Conservation (phyloP, 1,140 invertebrate genomes). For the fruit fly (Drosophila melanogaster) region Release_6_plus_ISO1_MT NT_033779.5:6938001-6938500, state of each 20-base stretch:
- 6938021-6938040: constrained; percentile 91
- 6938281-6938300: constrained; percentile 90
- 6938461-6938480: constrained; percentile 96
- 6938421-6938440: constrained; percentile 98
- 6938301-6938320: constrained; percentile 94
- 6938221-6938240: constrained; percentile 93
- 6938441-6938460: constrained; percentile 98
- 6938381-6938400: constrained; percentile 97
- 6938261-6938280: constrained; percentile 87
- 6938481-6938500: constrained; percentile 98
- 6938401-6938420: constrained; percentile 98
- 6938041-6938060: constrained; percentile 89
- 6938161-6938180: neutral
- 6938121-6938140: constrained; percentile 86
- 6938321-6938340: constrained; percentile 98
- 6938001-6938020: constrained; percentile 91
- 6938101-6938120: constrained; percentile 87
- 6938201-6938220: constrained; percentile 87
- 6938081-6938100: constrained; percentile 86
- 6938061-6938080: constrained; percentile 87
- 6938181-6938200: neutral
- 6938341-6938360: constrained; percentile 98
- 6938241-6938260: constrained; percentile 92
- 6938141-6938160: constrained; percentile 76
- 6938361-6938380: constrained; percentile 98